These are phyloP conservation scores for Ylistrum balloti DNA, from an alignment of 1,140 invertebrate species.

Conservation along the genomic window DNA sequence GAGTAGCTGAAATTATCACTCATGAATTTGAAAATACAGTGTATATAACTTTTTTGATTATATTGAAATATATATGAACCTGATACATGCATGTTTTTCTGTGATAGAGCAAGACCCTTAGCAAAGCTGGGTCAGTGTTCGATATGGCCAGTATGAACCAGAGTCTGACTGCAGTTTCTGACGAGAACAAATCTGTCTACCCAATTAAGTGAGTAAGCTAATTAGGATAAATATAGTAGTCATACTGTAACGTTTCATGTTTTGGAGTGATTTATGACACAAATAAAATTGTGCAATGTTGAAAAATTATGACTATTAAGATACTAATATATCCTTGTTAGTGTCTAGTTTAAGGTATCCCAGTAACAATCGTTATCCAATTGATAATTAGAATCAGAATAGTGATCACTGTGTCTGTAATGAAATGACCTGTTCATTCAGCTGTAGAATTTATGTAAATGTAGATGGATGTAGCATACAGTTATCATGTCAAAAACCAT, in stretches of 20 bases:
- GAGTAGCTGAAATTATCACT: too few species aligned
- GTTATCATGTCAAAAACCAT: too few species aligned
- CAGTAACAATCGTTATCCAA: too few species aligned
- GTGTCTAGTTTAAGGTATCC: too few species aligned
- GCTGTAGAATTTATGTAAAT: neutral
- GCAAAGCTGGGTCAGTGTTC: constrained; percentile 64
- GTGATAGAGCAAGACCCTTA: constrained; percentile 61
- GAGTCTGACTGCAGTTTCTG: neutral
- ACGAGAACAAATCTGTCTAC: constrained; percentile 26
- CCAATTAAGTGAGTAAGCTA: constrained; percentile 48
- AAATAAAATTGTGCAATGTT: constrained; percentile 21
- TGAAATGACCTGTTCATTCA: neutral
- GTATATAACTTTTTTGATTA: too few species aligned
- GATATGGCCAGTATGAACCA: constrained; percentile 64
- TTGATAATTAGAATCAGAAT: too few species aligned
- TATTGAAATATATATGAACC: too few species aligned
- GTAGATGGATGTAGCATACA: too few species aligned
- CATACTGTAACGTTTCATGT: neutral
- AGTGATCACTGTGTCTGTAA: too few species aligned
- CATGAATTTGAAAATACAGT: too few species aligned
- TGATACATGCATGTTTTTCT: neutral
- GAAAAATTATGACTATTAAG: too few species aligned
- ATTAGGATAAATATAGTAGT: constrained; percentile 55
- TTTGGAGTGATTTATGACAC: neutral
- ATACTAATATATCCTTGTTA: too few species aligned